Evolutionary conservation across 2,113 vertebrate genomes (phyloP), one percentile per base, ranked within the genome.

Genomic region (Brienomyrus brachyistius): DNA sequence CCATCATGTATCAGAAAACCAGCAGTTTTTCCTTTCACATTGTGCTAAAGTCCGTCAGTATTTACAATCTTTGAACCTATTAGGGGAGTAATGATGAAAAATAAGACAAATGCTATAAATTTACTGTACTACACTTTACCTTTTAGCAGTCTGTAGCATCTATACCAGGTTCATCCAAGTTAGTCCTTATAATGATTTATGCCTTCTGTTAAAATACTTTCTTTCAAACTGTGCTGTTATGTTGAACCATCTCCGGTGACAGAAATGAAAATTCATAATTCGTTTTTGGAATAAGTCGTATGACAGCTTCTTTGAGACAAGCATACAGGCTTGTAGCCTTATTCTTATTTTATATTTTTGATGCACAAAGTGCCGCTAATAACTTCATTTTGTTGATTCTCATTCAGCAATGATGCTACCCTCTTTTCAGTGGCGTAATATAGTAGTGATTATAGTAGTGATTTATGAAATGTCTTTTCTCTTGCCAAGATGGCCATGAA

Each of bases 271-370:
- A 89, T 31, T 80, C 70, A 35, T 89, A 93, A 89, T 82, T 83
- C 56, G 89, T 88, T 77, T 77, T 88, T 88, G 62, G 82, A 52
- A 40, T 88, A 87, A 91, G 87, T 94, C 92, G 91, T 93, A 94
- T 93, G 92, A 94, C 94, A 91, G 93, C 93, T 91, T 93, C 89
- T 94, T 93, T 93, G 91, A 92, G 92, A 94, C 92, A 92, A 93
- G 94, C 93, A 94, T 94, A 95, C 93, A 95, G 95, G 95, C 94
- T 93, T 95, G 95, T 96, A 96, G 96, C 96, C 96, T 96, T 96
- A 96, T 94, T 95, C 93, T 95, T 96, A 94, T 95, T 94, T 95
- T 93, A 92, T 93, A 95, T 94, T 95, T 95, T 95, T 92, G 93
- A 95, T 93, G 95, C 95, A 96, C 95, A 96, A 96, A 96, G 96